phyloP scores from a whole-genome alignment of 1,140 invertebrate species.

The Apis florea region DNA sequence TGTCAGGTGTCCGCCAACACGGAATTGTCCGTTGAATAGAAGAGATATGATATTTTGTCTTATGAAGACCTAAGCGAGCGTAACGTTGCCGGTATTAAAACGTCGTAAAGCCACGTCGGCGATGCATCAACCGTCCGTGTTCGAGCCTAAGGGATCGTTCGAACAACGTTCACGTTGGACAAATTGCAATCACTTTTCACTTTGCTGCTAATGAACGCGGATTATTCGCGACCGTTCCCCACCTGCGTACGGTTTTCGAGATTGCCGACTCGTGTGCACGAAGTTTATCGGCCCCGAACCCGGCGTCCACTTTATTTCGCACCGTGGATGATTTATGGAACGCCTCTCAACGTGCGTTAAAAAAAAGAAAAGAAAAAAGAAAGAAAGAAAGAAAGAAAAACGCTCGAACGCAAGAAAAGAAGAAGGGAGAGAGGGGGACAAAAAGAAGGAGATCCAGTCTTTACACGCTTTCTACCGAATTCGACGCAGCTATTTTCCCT shows the following conservation, averaged over 20 bases:
- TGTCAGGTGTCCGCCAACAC: conserved; percentile 1
- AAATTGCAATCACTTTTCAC: conserved; percentile 60
- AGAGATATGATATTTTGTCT: conserved; percentile 46
- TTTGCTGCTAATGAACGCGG: conserved; percentile 46
- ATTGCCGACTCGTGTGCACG: neutral
- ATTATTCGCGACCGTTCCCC: conserved; percentile 22
- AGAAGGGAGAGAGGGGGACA: neutral
- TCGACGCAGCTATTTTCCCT: conserved; percentile 28
- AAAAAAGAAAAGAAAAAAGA: neutral
- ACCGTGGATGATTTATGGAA: conserved; percentile 42
- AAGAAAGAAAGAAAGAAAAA: neutral
- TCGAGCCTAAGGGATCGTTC: conserved; percentile 38
- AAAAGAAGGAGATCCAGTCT: neutral
- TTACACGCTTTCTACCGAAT: conserved; percentile 27
- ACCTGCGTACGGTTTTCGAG: neutral
- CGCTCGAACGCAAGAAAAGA: neutral
- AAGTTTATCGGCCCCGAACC: conserved; percentile 25
- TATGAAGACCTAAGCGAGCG: conserved; percentile 61
- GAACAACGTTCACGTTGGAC: conserved; percentile 33
- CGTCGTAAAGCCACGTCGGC: conserved; percentile 50
- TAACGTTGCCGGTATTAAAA: conserved; percentile 60
- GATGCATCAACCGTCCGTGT: conserved; percentile 52
- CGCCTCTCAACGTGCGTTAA: conserved; percentile 18
- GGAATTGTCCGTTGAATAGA: conserved; percentile 6
- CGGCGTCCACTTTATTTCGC: conserved; percentile 28